Evolutionary conservation across 1,140 invertebrate genomes (phyloP), one percentile per base, ranked within the genome.

Genomic region (Panagrolaimus sp.): DNA sequence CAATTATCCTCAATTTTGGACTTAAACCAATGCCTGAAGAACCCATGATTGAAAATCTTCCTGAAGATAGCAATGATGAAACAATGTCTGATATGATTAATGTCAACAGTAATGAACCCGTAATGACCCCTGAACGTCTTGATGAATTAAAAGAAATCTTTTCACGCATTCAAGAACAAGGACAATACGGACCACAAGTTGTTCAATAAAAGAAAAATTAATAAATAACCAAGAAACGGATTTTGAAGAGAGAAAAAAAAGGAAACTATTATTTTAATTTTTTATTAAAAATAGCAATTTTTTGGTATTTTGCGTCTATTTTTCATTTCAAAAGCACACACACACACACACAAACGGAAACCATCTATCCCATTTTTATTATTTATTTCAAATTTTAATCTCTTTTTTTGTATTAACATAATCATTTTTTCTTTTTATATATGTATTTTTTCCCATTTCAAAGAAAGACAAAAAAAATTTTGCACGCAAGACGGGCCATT

Each of bases 401-500:
- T 26, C 17, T 28, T 21, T 26, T 21, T 28, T 28, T 28, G 17
- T 28, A 58, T 38, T 26, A 58, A 26, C 52, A 58, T 58, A 58
- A 58, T 58, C 52, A 58, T 26, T n/a, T 28, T 21, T 26, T 58
- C 8, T 21, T 26, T 58, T 26, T 21, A 52, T 21, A 52, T 9
- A 21, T 8, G 26, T 24, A 52, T 24, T 58, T n/a, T 58, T 58
- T 4, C 14, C 52, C 28, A 58, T 58, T 28, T 28, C 52, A 21
- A n/a, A 26, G 52, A 58, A 21, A 28, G 52, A 21, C 28, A 58
- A 58, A 26, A 28, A 58, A 28, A 28, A 58, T 21, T 58, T 58
- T 28, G 52, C 52, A 58, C 52, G 28, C 21, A 48, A 58, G 28
- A 58, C 52, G 52, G 52, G 52, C 52, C 52, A 58, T n/a, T 58